A percentile compares a stretch with the other conserved stretches of the same genome.
These are phyloP conservation scores for Grus americana DNA, from an alignment of 2,113 vertebrate species.

Conservation along the genomic window DNA sequence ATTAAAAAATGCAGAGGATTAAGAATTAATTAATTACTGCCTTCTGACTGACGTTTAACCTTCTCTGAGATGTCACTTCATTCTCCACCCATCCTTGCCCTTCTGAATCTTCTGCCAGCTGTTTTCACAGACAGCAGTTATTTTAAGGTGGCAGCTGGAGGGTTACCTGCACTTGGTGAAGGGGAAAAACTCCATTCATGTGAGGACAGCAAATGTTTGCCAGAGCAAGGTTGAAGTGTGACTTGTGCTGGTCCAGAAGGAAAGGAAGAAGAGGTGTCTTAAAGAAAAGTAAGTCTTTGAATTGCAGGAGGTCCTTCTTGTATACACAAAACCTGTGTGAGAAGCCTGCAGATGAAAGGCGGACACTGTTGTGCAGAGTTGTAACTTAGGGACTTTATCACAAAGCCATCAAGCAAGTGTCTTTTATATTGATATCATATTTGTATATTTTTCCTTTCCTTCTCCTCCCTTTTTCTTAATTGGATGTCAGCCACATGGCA, in stretches of 20 bases:
- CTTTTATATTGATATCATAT: neutral
- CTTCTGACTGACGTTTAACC: neutral
- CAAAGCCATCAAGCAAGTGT: neutral
- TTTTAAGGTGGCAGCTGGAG: neutral
- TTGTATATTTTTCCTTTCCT: neutral
- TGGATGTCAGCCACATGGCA: conserved; percentile 66
- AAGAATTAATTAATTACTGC: neutral
- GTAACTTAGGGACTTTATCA: neutral
- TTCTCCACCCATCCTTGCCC: neutral
- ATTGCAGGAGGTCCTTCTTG: neutral
- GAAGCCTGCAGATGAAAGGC: neutral
- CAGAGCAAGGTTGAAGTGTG: neutral
- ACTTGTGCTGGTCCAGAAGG: neutral
- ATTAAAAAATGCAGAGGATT: neutral
- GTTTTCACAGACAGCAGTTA: neutral
- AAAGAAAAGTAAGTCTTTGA: neutral
- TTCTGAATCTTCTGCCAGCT: neutral
- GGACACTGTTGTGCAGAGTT: neutral
- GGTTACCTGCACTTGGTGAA: neutral
- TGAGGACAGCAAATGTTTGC: neutral
- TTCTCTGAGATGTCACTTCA: neutral
- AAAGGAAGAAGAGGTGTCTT: neutral
- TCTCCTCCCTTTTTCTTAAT: neutral
- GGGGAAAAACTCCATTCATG: neutral
- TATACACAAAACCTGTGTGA: neutral